Conservation (phyloP, 2,797 vertebrate genomes). For the Brotula barbata region DNA sequence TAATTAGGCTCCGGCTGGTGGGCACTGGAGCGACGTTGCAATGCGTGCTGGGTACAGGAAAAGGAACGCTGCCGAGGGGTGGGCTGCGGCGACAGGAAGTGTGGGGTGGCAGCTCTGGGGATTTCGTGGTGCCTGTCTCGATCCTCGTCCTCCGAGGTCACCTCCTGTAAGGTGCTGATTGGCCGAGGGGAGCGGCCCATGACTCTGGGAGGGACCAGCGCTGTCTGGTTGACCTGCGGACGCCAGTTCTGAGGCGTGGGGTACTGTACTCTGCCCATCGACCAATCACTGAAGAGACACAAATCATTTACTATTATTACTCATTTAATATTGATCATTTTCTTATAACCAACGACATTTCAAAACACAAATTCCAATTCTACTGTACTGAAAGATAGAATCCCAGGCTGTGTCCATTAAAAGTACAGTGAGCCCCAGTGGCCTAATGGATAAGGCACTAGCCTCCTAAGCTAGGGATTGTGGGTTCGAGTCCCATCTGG, state of each 20-base stretch:
- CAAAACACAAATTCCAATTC: too few relatives aligned
- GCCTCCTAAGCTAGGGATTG: slow-evolving; percentile 68
- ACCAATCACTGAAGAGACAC: slow-evolving; percentile 76
- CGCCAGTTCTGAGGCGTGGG: slow-evolving; percentile 79
- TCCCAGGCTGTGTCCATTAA: too few relatives aligned
- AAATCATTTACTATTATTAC: not conserved
- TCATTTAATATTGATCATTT: too few relatives aligned
- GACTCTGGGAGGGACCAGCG: slow-evolving; percentile 80
- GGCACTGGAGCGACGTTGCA: slow-evolving; percentile 75
- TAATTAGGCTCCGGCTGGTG: slow-evolving; percentile 74
- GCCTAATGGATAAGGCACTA: slow-evolving; percentile 69
- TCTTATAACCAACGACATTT: too few relatives aligned
- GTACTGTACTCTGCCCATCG: slow-evolving; percentile 69
- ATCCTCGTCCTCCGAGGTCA: slow-evolving; percentile 84
- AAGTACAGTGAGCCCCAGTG: too few relatives aligned
- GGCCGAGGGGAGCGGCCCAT: slow-evolving; percentile 79
- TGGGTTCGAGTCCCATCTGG: slow-evolving; percentile 66
- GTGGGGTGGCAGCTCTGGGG: slow-evolving; percentile 69
- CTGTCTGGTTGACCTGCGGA: slow-evolving; percentile 78
- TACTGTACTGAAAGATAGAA: too few relatives aligned
- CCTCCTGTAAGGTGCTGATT: slow-evolving; percentile 84
- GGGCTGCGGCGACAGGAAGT: slow-evolving; percentile 80
- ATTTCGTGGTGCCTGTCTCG: slow-evolving; percentile 71
- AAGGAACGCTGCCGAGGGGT: slow-evolving; percentile 81
- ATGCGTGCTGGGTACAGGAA: slow-evolving; percentile 82